Conservation (phyloP, 2,797 vertebrate genomes). For the Xyrichtys novacula region DNA sequence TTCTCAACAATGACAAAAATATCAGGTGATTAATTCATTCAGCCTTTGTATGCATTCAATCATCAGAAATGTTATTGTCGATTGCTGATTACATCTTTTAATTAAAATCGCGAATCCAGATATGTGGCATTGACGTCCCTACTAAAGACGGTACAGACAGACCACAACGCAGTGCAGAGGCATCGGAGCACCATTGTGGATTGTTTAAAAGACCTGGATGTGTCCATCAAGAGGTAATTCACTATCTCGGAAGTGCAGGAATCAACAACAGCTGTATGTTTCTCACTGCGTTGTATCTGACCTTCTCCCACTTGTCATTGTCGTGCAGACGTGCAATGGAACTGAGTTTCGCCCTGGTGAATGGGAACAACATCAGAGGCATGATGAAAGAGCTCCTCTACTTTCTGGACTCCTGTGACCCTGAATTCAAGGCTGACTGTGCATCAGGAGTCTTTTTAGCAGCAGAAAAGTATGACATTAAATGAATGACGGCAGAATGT, state of each 20-base stretch:
- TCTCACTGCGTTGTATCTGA: conserved; percentile 20
- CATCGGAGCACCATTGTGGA: conserved; percentile 99
- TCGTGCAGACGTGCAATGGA: conserved; percentile 95
- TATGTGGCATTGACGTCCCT: conserved; percentile 98
- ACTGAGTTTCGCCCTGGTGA: conserved; percentile 98
- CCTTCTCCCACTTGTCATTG: conserved; percentile 18
- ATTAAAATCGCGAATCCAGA: conserved; percentile 74
- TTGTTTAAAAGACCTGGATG: conserved; percentile 98
- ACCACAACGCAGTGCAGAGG: conserved; percentile 98
- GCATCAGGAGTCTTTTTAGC: conserved; percentile 98
- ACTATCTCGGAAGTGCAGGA: background rate
- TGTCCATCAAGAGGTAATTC: conserved; percentile 96
- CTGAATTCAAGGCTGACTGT: conserved; percentile 99
- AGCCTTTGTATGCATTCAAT: background rate
- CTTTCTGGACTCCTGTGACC: conserved; percentile 99
- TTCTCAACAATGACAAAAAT: conserved; percentile 99
- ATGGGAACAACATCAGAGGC: conserved; percentile 98
- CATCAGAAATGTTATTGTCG: background rate
- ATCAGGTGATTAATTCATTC: conserved; percentile 86
- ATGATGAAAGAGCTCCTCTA: conserved; percentile 99
- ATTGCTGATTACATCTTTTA: conserved; percentile 14
- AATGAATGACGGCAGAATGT: background rate
- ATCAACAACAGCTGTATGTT: background rate
- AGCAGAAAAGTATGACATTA: conserved; percentile 93
- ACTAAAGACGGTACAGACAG: conserved; percentile 99